These are phyloP conservation scores for Achroia grisella DNA, from an alignment of 1,140 invertebrate genomes.

Conservation along the genomic window DNA sequence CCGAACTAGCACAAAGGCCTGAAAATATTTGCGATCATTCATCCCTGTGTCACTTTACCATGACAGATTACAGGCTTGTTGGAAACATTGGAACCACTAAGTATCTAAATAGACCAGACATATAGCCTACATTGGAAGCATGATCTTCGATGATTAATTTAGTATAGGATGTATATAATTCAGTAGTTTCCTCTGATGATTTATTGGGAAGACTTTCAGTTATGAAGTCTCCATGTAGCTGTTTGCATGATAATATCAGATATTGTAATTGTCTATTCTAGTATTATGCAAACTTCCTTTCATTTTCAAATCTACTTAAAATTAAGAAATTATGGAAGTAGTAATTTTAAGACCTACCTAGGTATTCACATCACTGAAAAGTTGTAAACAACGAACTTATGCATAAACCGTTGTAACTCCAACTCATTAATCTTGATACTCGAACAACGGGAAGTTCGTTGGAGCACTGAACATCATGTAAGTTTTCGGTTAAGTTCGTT, in stretches of 20 bases:
- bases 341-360: slow-evolving; percentile 3
- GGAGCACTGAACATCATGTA: slow-evolving; percentile 10
- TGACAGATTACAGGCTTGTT: slow-evolving; percentile 29
- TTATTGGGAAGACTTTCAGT: too few relatives aligned
- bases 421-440: slow-evolving; percentile 3
- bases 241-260: too few relatives aligned
- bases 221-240: too few relatives aligned
- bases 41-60: slow-evolving; percentile 41
- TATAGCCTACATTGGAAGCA: too few relatives aligned
- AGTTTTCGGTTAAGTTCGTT: slow-evolving; percentile 19
- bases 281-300: too few relatives aligned
- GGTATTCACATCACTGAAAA: slow-evolving; percentile 5
- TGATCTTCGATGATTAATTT: too few relatives aligned
- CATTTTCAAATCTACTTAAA: too few relatives aligned
- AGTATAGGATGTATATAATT: too few relatives aligned
- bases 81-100: too few relatives aligned
- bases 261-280: too few relatives aligned
- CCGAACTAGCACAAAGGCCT: slow-evolving; percentile 21
- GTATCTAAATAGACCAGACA: too few relatives aligned
- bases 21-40: slow-evolving; percentile 51
- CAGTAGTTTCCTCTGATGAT: too few relatives aligned
- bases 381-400: slow-evolving; percentile 2
- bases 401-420: not conserved
- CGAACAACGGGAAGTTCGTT: not conserved
- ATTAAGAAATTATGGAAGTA: not conserved